phyloP scores from a whole-genome alignment of 2,113 vertebrate genomes.

The Coregonus clupeaformis region DNA sequence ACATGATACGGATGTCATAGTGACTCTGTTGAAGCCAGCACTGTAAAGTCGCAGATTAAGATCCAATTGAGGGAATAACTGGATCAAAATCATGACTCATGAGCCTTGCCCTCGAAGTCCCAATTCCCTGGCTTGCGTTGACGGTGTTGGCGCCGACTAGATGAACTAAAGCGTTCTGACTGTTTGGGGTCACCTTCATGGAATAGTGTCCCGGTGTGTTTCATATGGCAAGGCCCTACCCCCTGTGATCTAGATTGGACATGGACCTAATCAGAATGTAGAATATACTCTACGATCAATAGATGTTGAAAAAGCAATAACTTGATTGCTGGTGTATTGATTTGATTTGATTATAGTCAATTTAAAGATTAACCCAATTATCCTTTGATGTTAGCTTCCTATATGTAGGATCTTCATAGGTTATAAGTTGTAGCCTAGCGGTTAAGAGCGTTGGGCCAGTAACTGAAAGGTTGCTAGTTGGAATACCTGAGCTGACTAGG shows the following conservation, averaged over 20 bases:
- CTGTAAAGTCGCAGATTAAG: too few relatives aligned
- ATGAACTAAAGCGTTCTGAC: neutral
- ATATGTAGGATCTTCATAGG: neutral
- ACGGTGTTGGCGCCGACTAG: neutral
- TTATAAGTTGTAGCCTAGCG: neutral
- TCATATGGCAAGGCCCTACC: too few relatives aligned
- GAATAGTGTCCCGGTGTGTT: too few relatives aligned
- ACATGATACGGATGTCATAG: constrained; percentile 40
- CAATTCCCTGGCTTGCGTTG: neutral
- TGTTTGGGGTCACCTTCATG: neutral
- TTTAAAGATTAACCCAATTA: neutral
- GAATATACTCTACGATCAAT: neutral
- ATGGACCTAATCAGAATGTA: too few relatives aligned
- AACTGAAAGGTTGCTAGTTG: too few relatives aligned
- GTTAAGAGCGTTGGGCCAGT: too few relatives aligned
- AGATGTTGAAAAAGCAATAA: neutral
- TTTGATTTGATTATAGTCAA: neutral
- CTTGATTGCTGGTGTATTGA: neutral
- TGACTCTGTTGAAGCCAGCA: constrained; percentile 51
- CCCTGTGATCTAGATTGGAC: too few relatives aligned
- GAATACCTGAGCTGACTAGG: too few relatives aligned
- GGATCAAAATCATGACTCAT: too few relatives aligned
- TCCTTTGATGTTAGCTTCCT: neutral
- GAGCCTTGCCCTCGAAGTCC: neutral
- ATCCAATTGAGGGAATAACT: too few relatives aligned